Conservation (phyloP, 30 jellyfish, hydroid and myxozoan genomes). For the Hydra vulgaris region DNA sequence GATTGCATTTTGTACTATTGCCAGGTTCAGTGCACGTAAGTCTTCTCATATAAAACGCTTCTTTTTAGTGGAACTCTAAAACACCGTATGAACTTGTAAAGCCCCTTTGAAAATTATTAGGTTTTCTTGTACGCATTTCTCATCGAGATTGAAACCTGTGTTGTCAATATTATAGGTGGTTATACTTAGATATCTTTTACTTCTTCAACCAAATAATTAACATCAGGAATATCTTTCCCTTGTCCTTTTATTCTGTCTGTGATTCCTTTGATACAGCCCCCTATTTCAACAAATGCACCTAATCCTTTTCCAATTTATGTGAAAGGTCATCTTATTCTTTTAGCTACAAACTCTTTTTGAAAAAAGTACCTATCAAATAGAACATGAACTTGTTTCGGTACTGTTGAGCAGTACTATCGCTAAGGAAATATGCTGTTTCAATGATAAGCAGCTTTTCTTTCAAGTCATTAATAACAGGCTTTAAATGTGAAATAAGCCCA, state of each 20-base stretch:
- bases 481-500: background rate
- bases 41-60: background rate
- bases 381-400: background rate
- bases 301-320: background rate
- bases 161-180: background rate
- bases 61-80: background rate
- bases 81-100: background rate
- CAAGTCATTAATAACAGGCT: background rate
- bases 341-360: background rate
- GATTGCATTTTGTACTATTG: background rate
- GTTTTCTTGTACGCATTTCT: background rate
- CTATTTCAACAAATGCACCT: background rate
- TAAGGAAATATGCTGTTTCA: background rate
- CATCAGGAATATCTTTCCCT: background rate
- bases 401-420: background rate
- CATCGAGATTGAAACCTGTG: background rate
- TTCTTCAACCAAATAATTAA: background rate
- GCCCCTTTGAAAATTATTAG: background rate
- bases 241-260: background rate
- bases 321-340: background rate
- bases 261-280: background rate
- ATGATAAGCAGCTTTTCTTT: constrained; percentile 5
- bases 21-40: background rate
- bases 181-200: background rate
- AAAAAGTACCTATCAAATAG: background rate